Evolutionary conservation across 2,113 vertebrate genomes (phyloP).

Genomic region (Tetrax tetrax): DNA sequence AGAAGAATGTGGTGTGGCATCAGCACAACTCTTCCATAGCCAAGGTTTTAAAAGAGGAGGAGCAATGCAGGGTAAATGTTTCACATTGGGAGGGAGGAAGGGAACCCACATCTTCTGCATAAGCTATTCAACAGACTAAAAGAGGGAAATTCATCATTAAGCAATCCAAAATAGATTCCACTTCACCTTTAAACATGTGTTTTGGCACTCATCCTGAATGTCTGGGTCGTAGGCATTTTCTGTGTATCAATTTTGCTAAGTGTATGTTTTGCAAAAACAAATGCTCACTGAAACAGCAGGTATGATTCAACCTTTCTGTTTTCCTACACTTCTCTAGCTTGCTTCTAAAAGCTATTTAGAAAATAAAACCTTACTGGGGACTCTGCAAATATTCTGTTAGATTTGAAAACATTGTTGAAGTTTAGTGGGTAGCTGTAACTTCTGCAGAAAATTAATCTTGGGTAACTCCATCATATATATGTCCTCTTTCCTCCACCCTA

Average conservation of each 20-base stretch:
- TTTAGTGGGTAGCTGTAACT: neutral
- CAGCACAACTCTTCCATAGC: neutral
- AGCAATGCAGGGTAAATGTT: neutral
- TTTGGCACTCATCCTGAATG: neutral
- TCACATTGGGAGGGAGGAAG: neutral
- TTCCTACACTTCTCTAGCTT: neutral
- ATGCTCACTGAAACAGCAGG: neutral
- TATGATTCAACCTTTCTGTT: neutral
- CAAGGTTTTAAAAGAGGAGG: neutral
- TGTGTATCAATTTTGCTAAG: neutral
- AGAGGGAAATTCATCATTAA: neutral
- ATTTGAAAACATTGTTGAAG: neutral
- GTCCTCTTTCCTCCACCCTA: neutral
- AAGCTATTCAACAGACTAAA: neutral
- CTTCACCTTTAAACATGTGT: neutral
- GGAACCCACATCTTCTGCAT: neutral
- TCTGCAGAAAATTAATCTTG: neutral
- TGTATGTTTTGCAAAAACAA: neutral
- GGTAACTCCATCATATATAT: neutral
- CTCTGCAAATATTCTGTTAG: neutral
- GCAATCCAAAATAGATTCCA: neutral
- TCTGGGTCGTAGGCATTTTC: neutral
- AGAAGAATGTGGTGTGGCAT: slow-evolving; percentile 14
- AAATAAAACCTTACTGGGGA: neutral
- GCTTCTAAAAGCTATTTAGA: neutral